Percentiles rank a stretch among this genome's conserved stretches.
Evolutionary conservation across 2,797 vertebrate species (phyloP).

Genomic region (Otolemur crassicaudatus): DNA sequence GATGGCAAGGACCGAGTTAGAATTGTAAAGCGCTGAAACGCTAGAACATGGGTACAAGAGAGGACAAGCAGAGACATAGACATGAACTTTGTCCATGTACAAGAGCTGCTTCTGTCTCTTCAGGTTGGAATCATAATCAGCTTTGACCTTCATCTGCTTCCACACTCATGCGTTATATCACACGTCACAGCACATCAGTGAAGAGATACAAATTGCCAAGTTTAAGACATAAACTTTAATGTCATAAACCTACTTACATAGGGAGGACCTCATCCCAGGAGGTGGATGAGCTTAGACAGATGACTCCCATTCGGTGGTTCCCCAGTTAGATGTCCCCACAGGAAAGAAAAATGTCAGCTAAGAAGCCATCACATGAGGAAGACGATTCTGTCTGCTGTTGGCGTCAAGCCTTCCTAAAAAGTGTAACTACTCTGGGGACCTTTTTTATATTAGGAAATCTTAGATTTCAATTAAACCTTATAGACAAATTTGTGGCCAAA

Average conservation of each 20-base stretch:
- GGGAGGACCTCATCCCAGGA: neutral
- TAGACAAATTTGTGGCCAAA: neutral
- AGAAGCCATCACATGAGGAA: neutral
- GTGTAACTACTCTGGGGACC: neutral
- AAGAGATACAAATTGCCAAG: neutral
- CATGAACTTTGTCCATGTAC: conserved; percentile 18
- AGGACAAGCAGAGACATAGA: conserved; percentile 31
- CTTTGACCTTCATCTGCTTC: conserved; percentile 15
- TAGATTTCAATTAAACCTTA: neutral
- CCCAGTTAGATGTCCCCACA: neutral
- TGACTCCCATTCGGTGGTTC: neutral
- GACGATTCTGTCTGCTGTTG: neutral
- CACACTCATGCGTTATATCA: neutral
- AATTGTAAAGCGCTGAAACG: conserved; percentile 39
- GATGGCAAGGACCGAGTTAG: conserved; percentile 64
- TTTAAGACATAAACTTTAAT: neutral
- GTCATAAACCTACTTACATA: neutral
- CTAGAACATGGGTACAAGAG: neutral
- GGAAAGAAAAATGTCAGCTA: neutral
- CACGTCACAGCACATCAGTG: neutral
- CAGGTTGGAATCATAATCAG: conserved; percentile 48
- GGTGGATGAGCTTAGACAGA: neutral
- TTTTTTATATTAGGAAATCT: neutral
- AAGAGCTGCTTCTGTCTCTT: conserved; percentile 22
- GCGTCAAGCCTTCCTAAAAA: neutral